Evolutionary conservation across 2,113 vertebrate species (phyloP).

Genomic region (Penelope pileata): DNA sequence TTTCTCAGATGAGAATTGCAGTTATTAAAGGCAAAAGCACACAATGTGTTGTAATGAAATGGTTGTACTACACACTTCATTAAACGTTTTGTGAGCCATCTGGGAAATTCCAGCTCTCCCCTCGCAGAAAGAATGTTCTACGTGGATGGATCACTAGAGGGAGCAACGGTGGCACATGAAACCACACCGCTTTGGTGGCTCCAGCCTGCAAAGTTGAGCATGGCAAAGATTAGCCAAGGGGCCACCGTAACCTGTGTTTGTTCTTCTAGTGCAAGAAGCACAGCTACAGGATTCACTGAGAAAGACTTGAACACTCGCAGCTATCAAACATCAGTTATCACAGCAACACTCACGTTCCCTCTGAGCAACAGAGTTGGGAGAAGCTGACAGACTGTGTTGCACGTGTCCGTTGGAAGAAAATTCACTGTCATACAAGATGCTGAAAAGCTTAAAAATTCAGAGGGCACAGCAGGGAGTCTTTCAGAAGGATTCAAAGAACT

Average conservation of each 20-base stretch:
- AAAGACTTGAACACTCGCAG: not conserved
- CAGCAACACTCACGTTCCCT: not conserved
- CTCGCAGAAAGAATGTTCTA: slow-evolving; percentile 40
- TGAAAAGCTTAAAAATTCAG: slow-evolving; percentile 48
- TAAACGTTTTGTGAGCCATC: slow-evolving; percentile 79
- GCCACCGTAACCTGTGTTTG: not conserved
- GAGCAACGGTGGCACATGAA: not conserved
- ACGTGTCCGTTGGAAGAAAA: slow-evolving; percentile 19
- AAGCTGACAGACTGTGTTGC: not conserved
- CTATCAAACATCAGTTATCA: not conserved
- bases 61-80: slow-evolving; percentile 81
- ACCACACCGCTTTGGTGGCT: not conserved
- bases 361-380: not conserved
- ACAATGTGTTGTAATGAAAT: slow-evolving; percentile 86
- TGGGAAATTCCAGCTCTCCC: slow-evolving; percentile 78
- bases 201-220: not conserved
- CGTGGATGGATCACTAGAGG: slow-evolving; percentile 41
- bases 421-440: slow-evolving; percentile 4
- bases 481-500: slow-evolving; percentile 46
- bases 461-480: slow-evolving; percentile 38
- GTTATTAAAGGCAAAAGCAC: slow-evolving; percentile 84
- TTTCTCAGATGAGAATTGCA: slow-evolving; percentile 78
- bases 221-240: not conserved
- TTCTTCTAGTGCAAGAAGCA: not conserved
- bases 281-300: not conserved